Percentiles rank a stretch among this genome's conserved stretches.
Evolutionary conservation across 2,797 vertebrate species (phyloP).

Genomic region (Chaunax sp.): DNA sequence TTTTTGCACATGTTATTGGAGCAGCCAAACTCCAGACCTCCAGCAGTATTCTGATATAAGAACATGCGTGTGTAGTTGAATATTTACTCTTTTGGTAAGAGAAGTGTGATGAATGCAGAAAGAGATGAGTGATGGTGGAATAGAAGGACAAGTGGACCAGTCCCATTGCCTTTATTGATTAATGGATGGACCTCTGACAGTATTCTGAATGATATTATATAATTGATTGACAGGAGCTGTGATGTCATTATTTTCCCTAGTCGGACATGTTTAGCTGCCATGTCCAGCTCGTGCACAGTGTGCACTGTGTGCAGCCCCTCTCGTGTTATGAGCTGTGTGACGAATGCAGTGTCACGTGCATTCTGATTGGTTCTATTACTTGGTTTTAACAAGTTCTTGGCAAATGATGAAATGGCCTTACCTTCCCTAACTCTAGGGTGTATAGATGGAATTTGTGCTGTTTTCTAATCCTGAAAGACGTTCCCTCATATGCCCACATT

Average conservation of each 20-base stretch:
- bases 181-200: constrained; percentile 73
- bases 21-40: constrained; percentile 69
- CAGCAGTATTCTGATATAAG: constrained; percentile 78
- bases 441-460: constrained; percentile 48
- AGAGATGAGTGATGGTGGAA: constrained; percentile 23
- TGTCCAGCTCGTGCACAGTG: constrained; percentile 59
- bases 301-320: constrained; percentile 49
- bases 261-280: constrained; percentile 40
- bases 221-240: constrained; percentile 71
- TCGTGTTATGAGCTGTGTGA: constrained; percentile 82
- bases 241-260: constrained; percentile 46
- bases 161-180: constrained; percentile 65
- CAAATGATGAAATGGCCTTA: constrained; percentile 63
- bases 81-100: constrained; percentile 41
- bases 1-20: constrained; percentile 79
- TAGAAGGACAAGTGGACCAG: constrained; percentile 30
- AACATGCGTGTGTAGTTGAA: constrained; percentile 50
- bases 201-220: constrained; percentile 69
- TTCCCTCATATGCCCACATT: constrained; percentile 2
- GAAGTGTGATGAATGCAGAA: constrained; percentile 50
- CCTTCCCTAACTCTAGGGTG: constrained; percentile 57
- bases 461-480: constrained; percentile 43
- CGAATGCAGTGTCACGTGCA: constrained; percentile 69
- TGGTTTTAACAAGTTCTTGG: constrained; percentile 81
- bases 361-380: constrained; percentile 84